Evolutionary conservation across 1,140 invertebrate species (phyloP).

Genomic region (Araneus ventricosus): DNA sequence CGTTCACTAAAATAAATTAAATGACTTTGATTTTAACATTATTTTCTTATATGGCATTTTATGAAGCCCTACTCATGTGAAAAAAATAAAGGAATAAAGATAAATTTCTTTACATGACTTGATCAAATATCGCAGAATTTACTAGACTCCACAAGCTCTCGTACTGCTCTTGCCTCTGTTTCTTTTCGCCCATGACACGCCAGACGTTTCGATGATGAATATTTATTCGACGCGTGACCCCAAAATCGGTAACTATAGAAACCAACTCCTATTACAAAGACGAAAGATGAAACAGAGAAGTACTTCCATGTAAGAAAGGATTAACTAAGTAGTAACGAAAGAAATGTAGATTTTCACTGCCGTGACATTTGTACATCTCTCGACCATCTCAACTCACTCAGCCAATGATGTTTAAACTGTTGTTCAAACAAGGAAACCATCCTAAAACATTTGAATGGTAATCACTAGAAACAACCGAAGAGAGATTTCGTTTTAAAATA

Average conservation of each 20-base stretch:
- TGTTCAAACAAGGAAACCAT: not conserved
- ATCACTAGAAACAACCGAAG: not conserved
- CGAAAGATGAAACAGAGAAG: not conserved
- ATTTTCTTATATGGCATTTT: not conserved
- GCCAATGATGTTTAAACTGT: not conserved
- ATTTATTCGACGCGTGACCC: constrained; percentile 10
- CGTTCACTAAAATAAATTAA: not conserved
- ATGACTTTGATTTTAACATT: not conserved
- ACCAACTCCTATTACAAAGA: constrained; percentile 3
- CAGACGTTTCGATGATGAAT: not conserved
- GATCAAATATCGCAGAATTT: not conserved
- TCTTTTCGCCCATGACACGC: not conserved
- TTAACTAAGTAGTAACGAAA: not conserved
- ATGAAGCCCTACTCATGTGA: not conserved
- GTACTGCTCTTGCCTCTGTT: not conserved
- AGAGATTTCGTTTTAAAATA: not conserved
- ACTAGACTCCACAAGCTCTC: not conserved
- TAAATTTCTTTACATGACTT: not conserved
- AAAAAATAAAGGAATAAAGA: not conserved
- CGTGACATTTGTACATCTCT: not conserved
- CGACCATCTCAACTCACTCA: not conserved
- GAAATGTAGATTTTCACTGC: not conserved
- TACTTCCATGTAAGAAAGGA: constrained; percentile 29
- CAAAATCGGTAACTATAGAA: constrained; percentile 6
- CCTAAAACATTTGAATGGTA: not conserved